Evolutionary conservation across 2,113 vertebrate species (phyloP).

Genomic region (Lamprotornis superbus): DNA sequence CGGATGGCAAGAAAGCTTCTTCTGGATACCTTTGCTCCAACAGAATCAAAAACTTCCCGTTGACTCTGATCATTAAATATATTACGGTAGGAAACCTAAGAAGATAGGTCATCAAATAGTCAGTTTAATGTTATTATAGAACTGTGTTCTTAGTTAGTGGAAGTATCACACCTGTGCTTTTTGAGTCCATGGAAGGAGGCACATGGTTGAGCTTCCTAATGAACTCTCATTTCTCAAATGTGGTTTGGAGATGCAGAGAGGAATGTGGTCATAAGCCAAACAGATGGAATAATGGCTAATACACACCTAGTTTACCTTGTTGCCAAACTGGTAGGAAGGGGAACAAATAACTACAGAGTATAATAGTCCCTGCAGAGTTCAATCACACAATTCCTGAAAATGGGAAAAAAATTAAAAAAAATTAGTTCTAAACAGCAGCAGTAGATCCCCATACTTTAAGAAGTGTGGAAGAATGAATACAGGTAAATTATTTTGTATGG

Average conservation of each 20-base stretch:
- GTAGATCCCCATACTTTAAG: neutral
- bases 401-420: accelerated
- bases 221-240: neutral
- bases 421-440: neutral
- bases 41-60: neutral
- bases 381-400: neutral
- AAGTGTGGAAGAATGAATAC: neutral
- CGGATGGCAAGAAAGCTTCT: neutral
- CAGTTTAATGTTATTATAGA: neutral
- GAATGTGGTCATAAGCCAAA: neutral
- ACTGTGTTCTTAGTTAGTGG: neutral
- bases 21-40: neutral
- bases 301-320: neutral
- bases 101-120: neutral
- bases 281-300: neutral
- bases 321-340: neutral
- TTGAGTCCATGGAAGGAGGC: neutral
- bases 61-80: neutral
- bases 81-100: neutral
- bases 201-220: neutral
- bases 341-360: neutral
- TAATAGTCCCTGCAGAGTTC: neutral
- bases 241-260: neutral
- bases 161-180: neutral
- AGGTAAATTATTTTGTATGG: neutral